Evolutionary conservation across 2,113 vertebrate genomes (phyloP).

Genomic region (Corythoichthys haematopterus): DNA sequence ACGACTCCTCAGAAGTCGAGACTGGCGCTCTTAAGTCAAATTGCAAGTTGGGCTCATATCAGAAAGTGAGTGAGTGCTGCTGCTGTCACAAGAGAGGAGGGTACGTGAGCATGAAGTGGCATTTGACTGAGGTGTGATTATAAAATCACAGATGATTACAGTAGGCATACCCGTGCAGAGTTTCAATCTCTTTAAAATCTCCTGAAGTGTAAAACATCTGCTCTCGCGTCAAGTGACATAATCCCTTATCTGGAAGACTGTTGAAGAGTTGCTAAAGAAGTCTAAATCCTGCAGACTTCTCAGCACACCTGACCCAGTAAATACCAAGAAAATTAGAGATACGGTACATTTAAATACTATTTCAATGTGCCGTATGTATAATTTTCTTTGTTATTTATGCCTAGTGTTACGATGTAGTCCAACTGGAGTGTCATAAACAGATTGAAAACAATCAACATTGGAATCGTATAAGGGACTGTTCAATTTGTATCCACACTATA

Average conservation of each 20-base stretch:
- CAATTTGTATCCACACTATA: too few relatives aligned
- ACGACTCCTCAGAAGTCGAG: conserved; percentile 59
- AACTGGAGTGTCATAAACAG: too few relatives aligned
- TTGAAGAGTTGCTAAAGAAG: conserved; percentile 21
- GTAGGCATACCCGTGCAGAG: conserved; percentile 47
- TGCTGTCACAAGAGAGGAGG: conserved; percentile 19
- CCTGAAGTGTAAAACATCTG: conserved; percentile 44
- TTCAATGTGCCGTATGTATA: too few relatives aligned
- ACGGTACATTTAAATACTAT: too few relatives aligned
- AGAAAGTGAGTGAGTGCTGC: conserved; percentile 24
- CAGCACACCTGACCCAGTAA: conserved; percentile 1
- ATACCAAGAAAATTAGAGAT: too few relatives aligned
- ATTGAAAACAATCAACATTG: too few relatives aligned
- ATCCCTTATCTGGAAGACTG: conserved; percentile 18
- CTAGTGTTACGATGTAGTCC: too few relatives aligned
- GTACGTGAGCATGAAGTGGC: conserved; percentile 46
- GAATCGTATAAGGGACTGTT: too few relatives aligned
- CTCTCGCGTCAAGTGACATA: conserved; percentile 24
- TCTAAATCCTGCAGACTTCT: conserved; percentile 11
- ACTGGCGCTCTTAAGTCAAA: conserved; percentile 59
- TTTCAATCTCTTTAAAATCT: conserved; percentile 34
- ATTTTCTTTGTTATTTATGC: too few relatives aligned
- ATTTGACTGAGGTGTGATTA: conserved; percentile 64
- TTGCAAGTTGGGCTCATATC: conserved; percentile 61
- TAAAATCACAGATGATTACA: conserved; percentile 63